These are phyloP conservation scores for Heliocidaris tuberculata DNA, from an alignment of 35 echinoderm and acorn worm genomes.

Conservation along the genomic window DNA sequence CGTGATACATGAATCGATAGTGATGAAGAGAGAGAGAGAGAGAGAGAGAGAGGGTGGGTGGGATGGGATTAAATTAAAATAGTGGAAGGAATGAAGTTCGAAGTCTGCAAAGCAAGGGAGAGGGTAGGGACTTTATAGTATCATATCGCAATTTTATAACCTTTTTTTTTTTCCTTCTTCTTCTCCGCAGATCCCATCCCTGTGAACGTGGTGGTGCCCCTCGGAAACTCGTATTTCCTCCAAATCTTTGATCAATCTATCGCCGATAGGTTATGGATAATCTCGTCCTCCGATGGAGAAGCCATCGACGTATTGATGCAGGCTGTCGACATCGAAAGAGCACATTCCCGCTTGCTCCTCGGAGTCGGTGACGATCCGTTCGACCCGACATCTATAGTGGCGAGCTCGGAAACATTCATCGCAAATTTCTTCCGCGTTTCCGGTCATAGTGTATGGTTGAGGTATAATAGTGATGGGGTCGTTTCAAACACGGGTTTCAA, in stretches of 20 bases:
- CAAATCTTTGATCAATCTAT: too few relatives aligned
- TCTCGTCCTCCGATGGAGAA: background rate
- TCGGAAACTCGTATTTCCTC: too few relatives aligned
- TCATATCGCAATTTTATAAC: too few relatives aligned
- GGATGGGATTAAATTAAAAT: too few relatives aligned
- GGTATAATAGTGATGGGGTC: background rate
- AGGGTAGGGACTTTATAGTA: background rate
- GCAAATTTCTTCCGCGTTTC: background rate
- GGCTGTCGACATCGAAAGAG: background rate
- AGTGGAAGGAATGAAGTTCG: too few relatives aligned
- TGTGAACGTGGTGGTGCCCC: too few relatives aligned
- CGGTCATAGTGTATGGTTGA: background rate
- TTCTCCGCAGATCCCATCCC: too few relatives aligned
- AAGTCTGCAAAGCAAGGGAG: background rate
- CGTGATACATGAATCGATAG: background rate
- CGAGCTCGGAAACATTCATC: background rate
- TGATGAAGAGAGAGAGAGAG: background rate
- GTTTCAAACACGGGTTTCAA: background rate
- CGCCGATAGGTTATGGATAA: background rate
- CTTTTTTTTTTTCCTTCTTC: too few relatives aligned
- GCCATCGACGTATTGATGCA: slow-evolving; percentile 4
- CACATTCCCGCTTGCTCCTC: background rate
- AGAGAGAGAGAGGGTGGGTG: background rate
- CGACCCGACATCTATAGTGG: background rate
- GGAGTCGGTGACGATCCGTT: background rate